Evolutionary conservation across 1,140 invertebrate species (phyloP).

Genomic region (Dendroctonus valens): DNA sequence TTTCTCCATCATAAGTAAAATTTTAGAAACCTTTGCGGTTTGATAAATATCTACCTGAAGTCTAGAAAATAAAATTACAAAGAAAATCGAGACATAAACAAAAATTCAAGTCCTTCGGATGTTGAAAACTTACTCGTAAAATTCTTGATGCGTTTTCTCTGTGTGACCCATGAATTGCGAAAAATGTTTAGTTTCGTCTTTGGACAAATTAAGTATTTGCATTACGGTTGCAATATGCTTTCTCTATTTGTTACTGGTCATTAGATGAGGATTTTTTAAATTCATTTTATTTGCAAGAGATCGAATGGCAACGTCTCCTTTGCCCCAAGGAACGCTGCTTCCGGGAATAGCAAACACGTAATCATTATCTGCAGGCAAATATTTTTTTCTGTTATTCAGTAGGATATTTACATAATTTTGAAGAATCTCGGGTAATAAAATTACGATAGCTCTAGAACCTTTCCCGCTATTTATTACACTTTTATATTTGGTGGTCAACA

Average conservation of each 20-base stretch:
- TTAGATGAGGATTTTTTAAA: constrained; percentile 12
- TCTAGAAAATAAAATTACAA: constrained; percentile 15
- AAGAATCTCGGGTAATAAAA: constrained; percentile 32
- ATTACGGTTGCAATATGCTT: constrained; percentile 32
- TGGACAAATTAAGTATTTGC: constrained; percentile 30
- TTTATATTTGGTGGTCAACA: constrained; percentile 33
- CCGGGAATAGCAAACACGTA: constrained; percentile 30
- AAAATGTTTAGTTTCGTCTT: constrained; percentile 30
- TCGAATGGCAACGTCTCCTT: constrained; percentile 18
- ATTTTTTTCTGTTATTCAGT: constrained; percentile 12
- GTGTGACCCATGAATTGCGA: constrained; percentile 36
- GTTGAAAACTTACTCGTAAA: constrained; percentile 24
- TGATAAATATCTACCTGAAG: constrained; percentile 37
- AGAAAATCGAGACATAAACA: neutral
- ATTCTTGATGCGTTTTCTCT: constrained; percentile 34
- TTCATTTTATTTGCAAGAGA: constrained; percentile 26
- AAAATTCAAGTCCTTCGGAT: neutral
- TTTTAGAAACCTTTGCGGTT: constrained; percentile 39
- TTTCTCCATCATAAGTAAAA: constrained; percentile 28
- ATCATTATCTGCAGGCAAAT: constrained; percentile 9
- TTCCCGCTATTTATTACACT: constrained; percentile 36
- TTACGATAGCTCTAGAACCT: constrained; percentile 33
- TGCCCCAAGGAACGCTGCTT: constrained; percentile 7
- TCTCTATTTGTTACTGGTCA: constrained; percentile 17
- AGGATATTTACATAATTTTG: constrained; percentile 26